Evolutionary conservation across 2,797 vertebrate species (phyloP).

Genomic region (Paguma larvata): DNA sequence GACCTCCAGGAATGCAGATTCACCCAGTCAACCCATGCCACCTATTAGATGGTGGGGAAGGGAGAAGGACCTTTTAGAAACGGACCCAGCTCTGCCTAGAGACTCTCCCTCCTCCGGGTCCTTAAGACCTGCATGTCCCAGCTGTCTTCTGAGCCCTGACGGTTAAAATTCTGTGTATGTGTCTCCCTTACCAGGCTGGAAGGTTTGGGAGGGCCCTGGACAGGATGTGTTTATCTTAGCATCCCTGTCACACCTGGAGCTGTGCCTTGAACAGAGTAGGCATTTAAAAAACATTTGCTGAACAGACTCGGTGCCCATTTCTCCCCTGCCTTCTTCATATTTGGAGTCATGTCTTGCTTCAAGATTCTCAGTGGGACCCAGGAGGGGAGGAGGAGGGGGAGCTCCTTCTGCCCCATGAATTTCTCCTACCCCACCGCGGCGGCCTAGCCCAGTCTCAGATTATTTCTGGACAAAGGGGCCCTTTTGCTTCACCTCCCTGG

Average conservation of each 20-base stretch:
- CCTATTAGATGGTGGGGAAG: not conserved
- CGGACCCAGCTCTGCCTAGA: not conserved
- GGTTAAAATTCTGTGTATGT: fast-evolving
- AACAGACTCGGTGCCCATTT: fast-evolving
- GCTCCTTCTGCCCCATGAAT: not conserved
- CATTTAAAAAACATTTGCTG: not conserved
- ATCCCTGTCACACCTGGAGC: fast-evolving
- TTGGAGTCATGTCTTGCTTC: not conserved
- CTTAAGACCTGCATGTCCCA: not conserved
- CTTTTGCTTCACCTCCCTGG: conserved; percentile 15
- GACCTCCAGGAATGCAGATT: not conserved
- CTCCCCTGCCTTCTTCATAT: not conserved
- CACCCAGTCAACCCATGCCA: not conserved
- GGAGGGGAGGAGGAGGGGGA: not conserved
- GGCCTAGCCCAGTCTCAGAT: not conserved
- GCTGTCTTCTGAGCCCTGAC: not conserved
- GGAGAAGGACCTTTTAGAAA: no score
- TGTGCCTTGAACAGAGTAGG: not conserved
- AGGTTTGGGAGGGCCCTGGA: not conserved
- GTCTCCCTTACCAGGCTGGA: not conserved
- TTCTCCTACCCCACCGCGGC: not conserved
- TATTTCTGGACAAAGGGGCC: conserved; percentile 21
- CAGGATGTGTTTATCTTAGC: not conserved
- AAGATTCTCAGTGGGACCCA: not conserved
- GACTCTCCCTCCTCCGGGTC: not conserved